Base-by-base conservation (phyloP, 2,113 vertebrate genomes). In the Oenanthe melanoleuca region DNA sequence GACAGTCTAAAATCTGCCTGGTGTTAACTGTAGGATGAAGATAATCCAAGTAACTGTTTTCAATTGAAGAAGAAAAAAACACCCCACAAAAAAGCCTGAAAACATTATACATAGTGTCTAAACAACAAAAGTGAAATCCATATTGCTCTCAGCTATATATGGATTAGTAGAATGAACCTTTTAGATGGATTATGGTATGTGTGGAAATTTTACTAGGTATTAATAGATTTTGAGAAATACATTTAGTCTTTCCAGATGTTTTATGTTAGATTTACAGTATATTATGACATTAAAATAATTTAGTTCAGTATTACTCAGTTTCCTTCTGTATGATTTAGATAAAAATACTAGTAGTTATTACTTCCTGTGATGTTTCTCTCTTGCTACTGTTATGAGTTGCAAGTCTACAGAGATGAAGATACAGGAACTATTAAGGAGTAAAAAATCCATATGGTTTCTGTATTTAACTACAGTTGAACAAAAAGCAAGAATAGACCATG, bases 241-340 rank as follows among this genome's bases (percentile, higher is more conserved):
- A 77, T 55, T 91, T 71, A 69, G 17, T 70, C 37, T 50, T 89
- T 83, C 52, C 74, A 95, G 42, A 80, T 72, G 70, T 56, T 91
- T 67, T 40, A 75, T 67, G 59, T 38, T 72, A 80, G 38, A 57
- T 92, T 92, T 94, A 75, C 45, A 93, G 77, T 17, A 63, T 44
- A 91, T 59, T 57, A 71, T 94, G 59, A 21, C 86, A 63, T n/a
- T 88, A 57, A 92, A 53, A 42, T 28, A 87, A 59, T 92, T 94
- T 72, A n/a, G 24, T 49, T 92, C 49, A 72, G 33, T 67, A 87
- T 71, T 86, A 89, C 9, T 88, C 11, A 0, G 2, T 64, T 67
- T 88, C 24, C 38, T 12, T 82, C 19, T 45, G 10, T 49, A 74
- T 67, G 29, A 38, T 63, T 89, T 74, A 61, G 52, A 52, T 73